Base-by-base conservation (phyloP, 2,113 vertebrate species). In the Amphiprion percula region DNA sequence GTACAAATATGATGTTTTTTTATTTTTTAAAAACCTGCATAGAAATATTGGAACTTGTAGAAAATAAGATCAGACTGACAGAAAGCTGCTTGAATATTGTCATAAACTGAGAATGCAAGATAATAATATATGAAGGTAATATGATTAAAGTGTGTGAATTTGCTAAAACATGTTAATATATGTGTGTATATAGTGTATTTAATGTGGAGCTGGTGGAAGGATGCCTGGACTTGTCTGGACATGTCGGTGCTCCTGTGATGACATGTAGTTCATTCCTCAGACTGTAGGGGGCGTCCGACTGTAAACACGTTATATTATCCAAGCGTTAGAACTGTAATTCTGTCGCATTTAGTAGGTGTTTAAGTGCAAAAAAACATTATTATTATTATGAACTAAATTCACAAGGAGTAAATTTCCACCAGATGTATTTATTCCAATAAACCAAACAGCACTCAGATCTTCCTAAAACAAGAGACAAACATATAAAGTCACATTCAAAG, bases 221-320 rank as follows among this genome's bases (percentile, higher is more conserved):
- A 19, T 39, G 64, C 1, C 6, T 15, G 60, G 75, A 53, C 88
- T 82, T 90, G 92, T 26, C 88, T 75, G 68, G 83, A 54, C 90
- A 87, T 93, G 89, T 71, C 73, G 64, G 21, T 64, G 37, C 3
- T 28, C 1, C 33, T 68, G 15, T 1, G n/a, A 2, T 10, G 11
- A 37, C 10, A 4, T 15, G 81, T 39, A 77, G 3, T 81, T 68
- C 7, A 49, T 14, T 64, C 9, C 8, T 26, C 53, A 49, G 74
- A 73, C 86, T 52, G 39, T 65, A 90, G 90, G 61, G 70, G 88
- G 83, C 64, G 8, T 49, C 0, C 47, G 0, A 0, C 5, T 52
- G 23, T 12, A 46, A 37, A 49, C 9, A 61, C 14, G 4, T 8
- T 33, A 33, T 33, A 6, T 33, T 33, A 50, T 7, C 3, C 26